phyloP scores from a whole-genome alignment of 2,888 invertebrate species.

The Pseudoips prasinana region DNA sequence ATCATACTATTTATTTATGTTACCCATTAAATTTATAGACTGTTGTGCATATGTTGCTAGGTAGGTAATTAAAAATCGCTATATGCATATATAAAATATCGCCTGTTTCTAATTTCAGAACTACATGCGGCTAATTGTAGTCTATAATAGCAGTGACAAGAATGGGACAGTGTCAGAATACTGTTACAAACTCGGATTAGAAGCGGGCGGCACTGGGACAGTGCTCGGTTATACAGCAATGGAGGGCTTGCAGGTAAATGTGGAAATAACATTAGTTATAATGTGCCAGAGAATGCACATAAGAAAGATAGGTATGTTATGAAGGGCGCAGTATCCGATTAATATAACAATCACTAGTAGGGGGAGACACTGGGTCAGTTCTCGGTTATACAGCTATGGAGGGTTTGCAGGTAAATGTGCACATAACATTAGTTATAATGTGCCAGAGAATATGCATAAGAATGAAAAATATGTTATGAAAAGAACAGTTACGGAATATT shows the following conservation, averaged over 20 bases:
- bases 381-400: conserved; percentile 78
- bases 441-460: no score
- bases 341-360: conserved; percentile 74
- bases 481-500: conserved; percentile 59
- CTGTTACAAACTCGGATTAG: conserved; percentile 75
- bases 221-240: conserved; percentile 76
- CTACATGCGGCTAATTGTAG: conserved; percentile 69
- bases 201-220: conserved; percentile 62
- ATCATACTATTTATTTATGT: no score
- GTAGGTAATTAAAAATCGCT: no score
- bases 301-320: no score
- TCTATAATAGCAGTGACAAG: conserved; percentile 51
- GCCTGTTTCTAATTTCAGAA: conserved; percentile 69
- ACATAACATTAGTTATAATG: no score
- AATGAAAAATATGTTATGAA: no score
- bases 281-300: no score
- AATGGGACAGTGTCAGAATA: conserved; percentile 57
- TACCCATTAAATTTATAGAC: no score
- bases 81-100: no score
- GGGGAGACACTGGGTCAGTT: conserved; percentile 64
- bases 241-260: conserved; percentile 75
- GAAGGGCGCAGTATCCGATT: conserved; percentile 54
- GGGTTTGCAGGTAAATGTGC: conserved; percentile 72
- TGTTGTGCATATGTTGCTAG: no score
- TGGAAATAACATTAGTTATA: no score